These are phyloP conservation scores for Forbesichthys papilliferus DNA, from an alignment of 2,113 vertebrate genomes.

Conservation along the genomic window DNA sequence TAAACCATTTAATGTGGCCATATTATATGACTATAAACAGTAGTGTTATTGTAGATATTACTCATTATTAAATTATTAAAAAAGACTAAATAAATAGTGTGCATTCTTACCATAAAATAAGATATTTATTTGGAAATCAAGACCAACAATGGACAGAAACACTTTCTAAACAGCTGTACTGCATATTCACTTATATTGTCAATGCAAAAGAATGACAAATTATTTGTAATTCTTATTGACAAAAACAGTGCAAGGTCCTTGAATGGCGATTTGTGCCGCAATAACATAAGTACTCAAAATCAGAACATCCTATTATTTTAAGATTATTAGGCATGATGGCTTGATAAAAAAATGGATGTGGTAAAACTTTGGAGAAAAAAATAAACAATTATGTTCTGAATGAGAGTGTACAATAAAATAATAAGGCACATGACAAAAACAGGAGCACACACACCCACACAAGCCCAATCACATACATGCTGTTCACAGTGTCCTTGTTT, in stretches of 20 bases:
- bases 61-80: conserved; percentile 36
- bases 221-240: conserved; percentile 20
- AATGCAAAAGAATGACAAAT: neutral
- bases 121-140: conserved; percentile 1
- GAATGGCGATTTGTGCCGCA: conserved; percentile 14
- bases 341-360: conserved; percentile 11
- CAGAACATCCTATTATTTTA: conserved; percentile 39
- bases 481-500: conserved; percentile 55
- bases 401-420: neutral
- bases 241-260: conserved; percentile 24
- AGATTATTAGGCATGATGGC: conserved; percentile 2
- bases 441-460: neutral
- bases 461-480: conserved; percentile 25
- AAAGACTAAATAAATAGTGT: conserved; percentile 32
- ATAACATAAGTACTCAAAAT: conserved; percentile 33
- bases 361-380: conserved; percentile 5
- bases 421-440: neutral
- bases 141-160: conserved; percentile 16
- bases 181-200: neutral
- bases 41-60: conserved; percentile 51
- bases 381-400: neutral
- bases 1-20: conserved; percentile 50
- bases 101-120: conserved; percentile 21
- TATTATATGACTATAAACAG: conserved; percentile 36
- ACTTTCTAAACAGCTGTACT: conserved; percentile 16